phyloP scores from a whole-genome alignment of 1,140 invertebrate genomes.

The Cydia amplana region DNA sequence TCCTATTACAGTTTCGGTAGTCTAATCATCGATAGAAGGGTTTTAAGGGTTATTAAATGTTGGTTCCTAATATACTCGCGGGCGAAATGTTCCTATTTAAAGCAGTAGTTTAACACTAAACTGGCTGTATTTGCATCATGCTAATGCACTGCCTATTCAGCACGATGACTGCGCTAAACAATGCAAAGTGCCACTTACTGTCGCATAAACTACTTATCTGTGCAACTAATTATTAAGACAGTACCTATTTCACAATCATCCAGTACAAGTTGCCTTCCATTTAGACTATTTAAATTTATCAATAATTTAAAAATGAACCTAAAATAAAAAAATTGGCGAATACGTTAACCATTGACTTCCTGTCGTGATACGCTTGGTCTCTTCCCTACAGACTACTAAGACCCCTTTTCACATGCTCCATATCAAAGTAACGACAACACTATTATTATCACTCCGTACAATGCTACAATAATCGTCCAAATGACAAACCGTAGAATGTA shows the following conservation, averaged over 20 bases:
- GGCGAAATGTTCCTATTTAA: not conserved
- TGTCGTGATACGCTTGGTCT: conserved; percentile 13
- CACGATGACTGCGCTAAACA: conserved; percentile 32
- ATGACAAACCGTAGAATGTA: conserved; percentile 37
- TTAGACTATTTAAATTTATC: conserved; percentile 31
- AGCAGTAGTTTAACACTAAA: conserved; percentile 14
- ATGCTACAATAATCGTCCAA: conserved; percentile 28
- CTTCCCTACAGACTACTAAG: conserved; percentile 13
- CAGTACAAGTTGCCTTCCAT: conserved; percentile 1
- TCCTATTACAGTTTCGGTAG: no score
- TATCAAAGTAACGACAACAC: conserved; percentile 25
- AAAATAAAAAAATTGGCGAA: not conserved
- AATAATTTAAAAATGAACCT: not conserved
- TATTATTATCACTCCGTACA: conserved; percentile 28
- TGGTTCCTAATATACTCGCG: not conserved
- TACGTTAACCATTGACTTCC: conserved; percentile 4
- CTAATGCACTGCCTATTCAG: not conserved
- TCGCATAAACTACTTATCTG: conserved; percentile 29
- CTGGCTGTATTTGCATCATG: conserved; percentile 28
- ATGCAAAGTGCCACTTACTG: conserved; percentile 37
- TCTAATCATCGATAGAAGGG: not conserved
- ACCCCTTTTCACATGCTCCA: conserved; percentile 28
- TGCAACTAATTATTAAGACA: conserved; percentile 36
- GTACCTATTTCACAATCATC: not conserved
- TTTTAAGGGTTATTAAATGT: not conserved